Percentiles rank a stretch among this genome's conserved stretches.
Evolutionary conservation across 1,140 invertebrate genomes (phyloP).

Genomic region (Drosophila punjabiensis): DNA sequence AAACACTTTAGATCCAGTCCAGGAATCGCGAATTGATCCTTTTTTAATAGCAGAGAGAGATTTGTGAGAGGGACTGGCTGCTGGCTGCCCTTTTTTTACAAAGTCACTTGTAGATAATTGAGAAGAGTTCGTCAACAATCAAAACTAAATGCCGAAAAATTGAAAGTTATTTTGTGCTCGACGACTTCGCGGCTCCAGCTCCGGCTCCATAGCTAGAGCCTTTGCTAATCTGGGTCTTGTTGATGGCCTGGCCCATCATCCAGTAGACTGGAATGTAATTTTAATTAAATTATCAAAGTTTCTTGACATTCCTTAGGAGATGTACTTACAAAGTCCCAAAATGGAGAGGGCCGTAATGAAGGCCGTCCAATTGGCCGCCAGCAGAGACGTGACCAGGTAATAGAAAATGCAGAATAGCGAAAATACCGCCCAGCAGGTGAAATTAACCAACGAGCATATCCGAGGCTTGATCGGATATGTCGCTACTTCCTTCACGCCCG

Average conservation of each 20-base stretch:
- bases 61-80: conserved; percentile 35
- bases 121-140: conserved; percentile 62
- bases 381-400: conserved; percentile 89
- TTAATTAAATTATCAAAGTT: no score
- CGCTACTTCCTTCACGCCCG: conserved; percentile 89
- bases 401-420: conserved; percentile 90
- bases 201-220: conserved; percentile 90
- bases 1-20: conserved; percentile 29
- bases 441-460: conserved; percentile 90
- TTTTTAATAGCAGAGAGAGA: conserved; percentile 28
- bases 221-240: conserved; percentile 93
- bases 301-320: accelerated
- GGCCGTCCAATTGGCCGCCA: conserved; percentile 91
- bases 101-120: conserved; percentile 64
- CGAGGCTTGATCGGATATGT: conserved; percentile 87
- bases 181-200: conserved; percentile 35
- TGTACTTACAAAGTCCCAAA: conserved; percentile 89
- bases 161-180: conserved; percentile 71
- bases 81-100: conserved; percentile 33
- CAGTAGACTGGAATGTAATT: conserved; percentile 89
- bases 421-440: conserved; percentile 89
- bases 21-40: conserved; percentile 50
- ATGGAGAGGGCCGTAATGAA: conserved; percentile 89
- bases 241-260: conserved; percentile 91
- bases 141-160: conserved; percentile 52